A percentile compares a stretch with the other conserved stretches of the same genome.
These are phyloP conservation scores for Petrocephalus schoutedeni DNA, from an alignment of 2,797 vertebrate species.

Conservation along the genomic window DNA sequence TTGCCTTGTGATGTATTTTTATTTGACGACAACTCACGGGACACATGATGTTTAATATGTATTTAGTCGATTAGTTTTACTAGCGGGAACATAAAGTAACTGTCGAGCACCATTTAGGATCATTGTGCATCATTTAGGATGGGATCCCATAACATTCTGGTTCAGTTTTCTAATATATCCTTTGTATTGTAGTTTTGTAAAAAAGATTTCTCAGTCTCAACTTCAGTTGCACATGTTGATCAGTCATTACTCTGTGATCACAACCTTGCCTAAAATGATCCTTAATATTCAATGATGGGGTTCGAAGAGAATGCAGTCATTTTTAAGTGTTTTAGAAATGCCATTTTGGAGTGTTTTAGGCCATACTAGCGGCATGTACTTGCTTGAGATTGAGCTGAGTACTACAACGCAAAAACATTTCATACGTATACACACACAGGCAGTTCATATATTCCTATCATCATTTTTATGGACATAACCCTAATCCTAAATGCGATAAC, in stretches of 20 bases:
- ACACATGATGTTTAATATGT: not conserved
- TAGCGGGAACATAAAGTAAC: not conserved
- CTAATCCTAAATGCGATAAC: not conserved
- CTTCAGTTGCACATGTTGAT: not conserved
- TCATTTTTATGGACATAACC: not conserved
- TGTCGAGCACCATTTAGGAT: not conserved
- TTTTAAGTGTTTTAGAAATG: not conserved
- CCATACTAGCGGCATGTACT: not conserved
- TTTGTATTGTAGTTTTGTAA: not conserved
- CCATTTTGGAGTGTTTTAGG: not conserved
- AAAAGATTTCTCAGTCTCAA: not conserved
- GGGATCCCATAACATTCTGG: not conserved
- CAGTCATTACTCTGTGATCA: not conserved
- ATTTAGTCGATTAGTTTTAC: not conserved
- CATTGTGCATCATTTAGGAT: not conserved
- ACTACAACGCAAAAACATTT: not conserved
- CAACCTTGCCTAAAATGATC: not conserved
- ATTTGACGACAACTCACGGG: not conserved
- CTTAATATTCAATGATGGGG: not conserved
- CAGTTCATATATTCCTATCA: not conserved
- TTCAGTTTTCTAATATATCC: not conserved
- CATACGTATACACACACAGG: not conserved
- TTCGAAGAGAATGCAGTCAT: not conserved
- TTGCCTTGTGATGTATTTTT: not conserved
- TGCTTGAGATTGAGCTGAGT: not conserved